Percentiles rank a stretch among this genome's conserved stretches.
Evolutionary conservation across 2,113 vertebrate species (phyloP).

Genomic region (Chaetura pelagica): DNA sequence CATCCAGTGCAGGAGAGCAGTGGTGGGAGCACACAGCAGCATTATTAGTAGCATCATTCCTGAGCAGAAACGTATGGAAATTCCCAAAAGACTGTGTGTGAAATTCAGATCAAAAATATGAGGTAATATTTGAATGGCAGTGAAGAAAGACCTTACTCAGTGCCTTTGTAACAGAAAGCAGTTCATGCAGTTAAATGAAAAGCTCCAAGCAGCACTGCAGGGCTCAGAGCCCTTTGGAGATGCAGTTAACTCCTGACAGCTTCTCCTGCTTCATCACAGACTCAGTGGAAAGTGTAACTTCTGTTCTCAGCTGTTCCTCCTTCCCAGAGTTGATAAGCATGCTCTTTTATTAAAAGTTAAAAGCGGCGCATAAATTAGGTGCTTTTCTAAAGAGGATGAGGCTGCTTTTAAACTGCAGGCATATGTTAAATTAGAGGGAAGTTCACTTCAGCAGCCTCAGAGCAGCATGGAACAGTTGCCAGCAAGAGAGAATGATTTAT

Average conservation of each 20-base stretch:
- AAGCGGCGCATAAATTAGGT: slow-evolving; percentile 36
- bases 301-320: slow-evolving; percentile 30
- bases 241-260: slow-evolving; percentile 46
- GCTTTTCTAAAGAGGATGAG: slow-evolving; percentile 8
- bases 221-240: background rate
- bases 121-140: slow-evolving; percentile 25
- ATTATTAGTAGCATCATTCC: background rate
- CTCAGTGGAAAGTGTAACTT: background rate
- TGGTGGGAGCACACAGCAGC: background rate
- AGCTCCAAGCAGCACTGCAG: slow-evolving; percentile 46
- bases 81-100: slow-evolving; percentile 19
- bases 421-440: slow-evolving; percentile 54
- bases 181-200: slow-evolving; percentile 45
- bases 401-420: slow-evolving; percentile 56
- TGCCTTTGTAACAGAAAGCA: slow-evolving; percentile 20
- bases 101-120: slow-evolving; percentile 53
- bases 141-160: slow-evolving; percentile 7
- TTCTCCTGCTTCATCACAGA: slow-evolving; percentile 51
- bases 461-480: slow-evolving; percentile 33
- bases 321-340: background rate
- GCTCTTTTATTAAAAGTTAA: slow-evolving; percentile 30
- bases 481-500: slow-evolving; percentile 57
- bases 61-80: slow-evolving; percentile 22
- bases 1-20: background rate
- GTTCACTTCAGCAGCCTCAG: slow-evolving; percentile 35